phyloP scores from a whole-genome alignment of 2,888 invertebrate genomes.

The Autographa pulchrina region DNA sequence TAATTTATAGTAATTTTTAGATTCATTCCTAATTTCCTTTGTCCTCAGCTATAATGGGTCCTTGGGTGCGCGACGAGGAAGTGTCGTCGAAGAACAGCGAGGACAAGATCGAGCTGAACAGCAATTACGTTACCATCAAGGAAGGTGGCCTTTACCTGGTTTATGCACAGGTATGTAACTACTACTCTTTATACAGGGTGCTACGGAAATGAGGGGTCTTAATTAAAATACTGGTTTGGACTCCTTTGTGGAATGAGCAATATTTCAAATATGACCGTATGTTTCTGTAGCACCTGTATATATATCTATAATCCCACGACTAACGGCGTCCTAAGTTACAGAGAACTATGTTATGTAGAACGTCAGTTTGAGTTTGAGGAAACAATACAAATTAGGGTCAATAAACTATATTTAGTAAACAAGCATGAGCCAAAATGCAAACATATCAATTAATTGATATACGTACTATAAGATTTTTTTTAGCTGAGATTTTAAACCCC shows the following conservation, averaged over 20 bases:
- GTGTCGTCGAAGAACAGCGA: conserved; percentile 80
- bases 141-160: conserved; percentile 82
- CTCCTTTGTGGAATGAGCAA: no score
- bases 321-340: background rate
- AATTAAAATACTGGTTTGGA: no score
- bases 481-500: no score
- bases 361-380: background rate
- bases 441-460: no score
- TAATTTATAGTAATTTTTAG: background rate
- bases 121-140: conserved; percentile 75
- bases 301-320: no score
- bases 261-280: no score
- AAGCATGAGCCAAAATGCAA: no score
- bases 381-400: no score
- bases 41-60: conserved; percentile 78
- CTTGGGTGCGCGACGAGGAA: conserved; percentile 79
- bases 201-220: no score
- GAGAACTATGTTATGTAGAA: background rate
- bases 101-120: conserved; percentile 73
- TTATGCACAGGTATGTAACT: conserved; percentile 79
- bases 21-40: conserved; percentile 18
- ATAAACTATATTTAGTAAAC: no score
- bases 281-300: no score
- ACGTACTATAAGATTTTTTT: no score
- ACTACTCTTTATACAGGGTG: background rate